Evolutionary conservation across 2,888 invertebrate species (phyloP).

Genomic region (Imbricaverruca yamaguchii): DNA sequence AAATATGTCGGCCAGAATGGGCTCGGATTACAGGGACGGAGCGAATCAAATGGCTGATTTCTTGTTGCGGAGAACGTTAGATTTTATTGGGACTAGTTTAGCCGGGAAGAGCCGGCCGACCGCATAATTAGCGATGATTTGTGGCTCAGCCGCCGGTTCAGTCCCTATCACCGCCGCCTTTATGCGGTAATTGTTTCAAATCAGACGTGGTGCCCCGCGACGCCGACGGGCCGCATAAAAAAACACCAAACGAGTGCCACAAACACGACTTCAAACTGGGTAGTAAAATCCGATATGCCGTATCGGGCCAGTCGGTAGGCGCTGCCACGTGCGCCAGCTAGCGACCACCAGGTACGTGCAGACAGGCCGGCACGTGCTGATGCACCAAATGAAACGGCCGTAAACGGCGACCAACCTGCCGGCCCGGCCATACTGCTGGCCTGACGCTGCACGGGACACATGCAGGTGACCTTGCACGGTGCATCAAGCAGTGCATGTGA

Average conservation of each 20-base stretch:
- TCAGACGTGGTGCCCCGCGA: not conserved
- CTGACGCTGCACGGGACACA: too few relatives aligned
- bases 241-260: slow-evolving; percentile 11
- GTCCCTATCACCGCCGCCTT: not conserved
- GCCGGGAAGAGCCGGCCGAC: not conserved
- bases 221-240: not conserved
- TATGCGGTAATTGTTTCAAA: slow-evolving; percentile 16
- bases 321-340: not conserved
- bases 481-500: too few relatives aligned
- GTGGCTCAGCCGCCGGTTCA: not conserved
- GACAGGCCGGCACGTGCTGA: not conserved
- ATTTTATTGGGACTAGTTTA: slow-evolving; percentile 19
- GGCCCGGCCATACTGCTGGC: too few relatives aligned
- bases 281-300: slow-evolving; percentile 16
- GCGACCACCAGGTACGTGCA: not conserved
- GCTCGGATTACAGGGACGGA: slow-evolving; percentile 17
- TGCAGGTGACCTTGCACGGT: too few relatives aligned
- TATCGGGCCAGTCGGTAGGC: not conserved
- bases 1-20: not conserved
- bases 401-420: not conserved
- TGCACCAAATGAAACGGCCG: not conserved
- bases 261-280: slow-evolving; percentile 14
- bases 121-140: slow-evolving; percentile 16
- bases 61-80: slow-evolving; percentile 19
- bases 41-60: slow-evolving; percentile 18